Conservation (phyloP, 2,888 invertebrate species). For the Dolichomitus sp. region DNA sequence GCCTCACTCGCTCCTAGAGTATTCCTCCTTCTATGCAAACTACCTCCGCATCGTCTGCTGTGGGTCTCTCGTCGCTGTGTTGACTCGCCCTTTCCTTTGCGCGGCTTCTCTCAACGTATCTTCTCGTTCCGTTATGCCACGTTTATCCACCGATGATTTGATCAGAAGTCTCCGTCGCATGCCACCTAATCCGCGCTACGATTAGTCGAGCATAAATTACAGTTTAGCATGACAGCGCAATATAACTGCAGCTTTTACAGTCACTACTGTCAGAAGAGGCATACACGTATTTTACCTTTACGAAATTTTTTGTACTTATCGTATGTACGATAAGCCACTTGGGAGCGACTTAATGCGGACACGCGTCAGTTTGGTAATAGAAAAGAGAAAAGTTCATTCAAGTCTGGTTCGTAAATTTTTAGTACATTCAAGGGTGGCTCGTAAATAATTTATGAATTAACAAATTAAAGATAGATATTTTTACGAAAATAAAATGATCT, state of each 20-base stretch:
- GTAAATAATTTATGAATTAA: background rate
- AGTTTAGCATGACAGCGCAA: slow-evolving; percentile 17
- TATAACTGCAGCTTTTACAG: background rate
- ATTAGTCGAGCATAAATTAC: slow-evolving; percentile 48
- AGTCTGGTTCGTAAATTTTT: background rate
- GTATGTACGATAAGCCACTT: background rate
- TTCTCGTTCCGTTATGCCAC: slow-evolving; percentile 35
- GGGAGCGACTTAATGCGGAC: background rate
- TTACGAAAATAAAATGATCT: too few species aligned
- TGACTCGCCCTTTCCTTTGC: slow-evolving; percentile 54
- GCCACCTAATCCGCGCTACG: slow-evolving; percentile 38
- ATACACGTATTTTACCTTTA: background rate
- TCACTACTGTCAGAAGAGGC: background rate
- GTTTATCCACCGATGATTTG: slow-evolving; percentile 54
- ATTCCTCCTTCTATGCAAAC: slow-evolving; percentile 31
- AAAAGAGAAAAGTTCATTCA: background rate
- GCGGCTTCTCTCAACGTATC: slow-evolving; percentile 29
- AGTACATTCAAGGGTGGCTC: too few species aligned
- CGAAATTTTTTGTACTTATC: background rate
- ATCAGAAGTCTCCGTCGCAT: slow-evolving; percentile 47
- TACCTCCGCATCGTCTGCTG: background rate
- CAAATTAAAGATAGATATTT: background rate
- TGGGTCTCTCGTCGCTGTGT: slow-evolving; percentile 4
- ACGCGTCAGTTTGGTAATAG: background rate
- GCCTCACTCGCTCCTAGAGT: background rate